Evolutionary conservation across 2,797 vertebrate genomes (phyloP), one percentile per base, ranked within the genome.

Genomic region (Manis javanica): DNA sequence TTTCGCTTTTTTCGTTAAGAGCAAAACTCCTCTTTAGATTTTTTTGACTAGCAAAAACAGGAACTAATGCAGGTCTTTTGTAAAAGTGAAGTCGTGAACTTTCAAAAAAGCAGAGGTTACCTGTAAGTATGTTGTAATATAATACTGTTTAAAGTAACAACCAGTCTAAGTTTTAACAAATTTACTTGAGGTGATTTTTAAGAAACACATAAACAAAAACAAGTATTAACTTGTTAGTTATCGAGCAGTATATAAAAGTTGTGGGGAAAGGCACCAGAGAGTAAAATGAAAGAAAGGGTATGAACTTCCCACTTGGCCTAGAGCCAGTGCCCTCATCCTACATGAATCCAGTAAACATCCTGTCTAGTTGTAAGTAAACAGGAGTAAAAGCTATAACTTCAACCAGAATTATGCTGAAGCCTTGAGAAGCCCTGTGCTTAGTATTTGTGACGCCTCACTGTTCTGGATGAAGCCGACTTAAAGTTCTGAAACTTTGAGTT

Each of bases 301-400:
- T 11, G 63, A 82, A 92, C 46, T 82, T 90, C n/a, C 49, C 74
- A 64, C 29, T 68, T 88, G 83, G 57, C 77, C 82, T 78, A 57
- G 5, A 96, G 87, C 59, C 51, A 87, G 59, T 11, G 49, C 29
- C 46, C 46, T 94, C 78, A 82, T 66, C 85, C 71, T 82, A 34
- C 29, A 14, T 55, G 81, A 89, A 84, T 82, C 46, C 83, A 31
- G 4, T 42, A 78, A 87, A 83, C 59, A 64, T 95, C 23, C 64
- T 89, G 23, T 81, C 59, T 68, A 84, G 53, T 0, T 88, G 69
- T 94, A 94, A 91, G 55, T 92, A 87, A 94, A 71, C 79, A 78
- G 75, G 82, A 88, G 46, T 89, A 94, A 96, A 64, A 97, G 55
- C 18, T 75, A 81, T 85, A 63, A 63, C 49, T 63, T 96, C 69